phyloP scores from a whole-genome alignment of 2,113 vertebrate species.

The Penelope pileata region DNA sequence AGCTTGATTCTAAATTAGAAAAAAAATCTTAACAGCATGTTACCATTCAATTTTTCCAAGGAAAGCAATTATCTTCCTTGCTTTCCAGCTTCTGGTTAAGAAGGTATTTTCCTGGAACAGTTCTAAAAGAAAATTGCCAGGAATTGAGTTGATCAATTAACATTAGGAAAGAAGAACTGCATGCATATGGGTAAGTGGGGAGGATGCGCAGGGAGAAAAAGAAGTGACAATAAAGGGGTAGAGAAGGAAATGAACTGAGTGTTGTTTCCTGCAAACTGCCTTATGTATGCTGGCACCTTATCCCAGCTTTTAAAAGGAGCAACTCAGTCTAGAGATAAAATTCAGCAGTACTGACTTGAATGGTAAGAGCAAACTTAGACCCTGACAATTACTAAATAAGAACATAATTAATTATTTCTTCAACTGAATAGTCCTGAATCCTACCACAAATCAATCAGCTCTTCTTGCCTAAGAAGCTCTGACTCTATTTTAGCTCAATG shows the following conservation, averaged over 20 bases:
- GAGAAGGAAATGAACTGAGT: neutral
- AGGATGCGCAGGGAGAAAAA: neutral
- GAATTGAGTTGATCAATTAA: neutral
- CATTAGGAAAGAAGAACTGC: neutral
- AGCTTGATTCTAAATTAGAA: neutral
- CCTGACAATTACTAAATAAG: slow-evolving; percentile 83
- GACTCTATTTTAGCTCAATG: slow-evolving; percentile 96
- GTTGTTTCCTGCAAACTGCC: neutral
- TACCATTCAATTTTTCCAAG: neutral
- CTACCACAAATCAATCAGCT: slow-evolving; percentile 91
- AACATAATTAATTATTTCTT: slow-evolving; percentile 92
- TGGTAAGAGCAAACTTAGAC: slow-evolving; percentile 61
- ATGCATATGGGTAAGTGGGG: neutral
- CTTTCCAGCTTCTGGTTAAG: neutral
- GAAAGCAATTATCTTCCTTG: neutral
- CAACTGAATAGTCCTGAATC: slow-evolving; percentile 88
- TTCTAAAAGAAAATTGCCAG: neutral
- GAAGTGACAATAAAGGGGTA: neutral
- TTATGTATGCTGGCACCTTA: neutral
- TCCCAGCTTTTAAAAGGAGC: neutral
- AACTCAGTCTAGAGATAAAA: slow-evolving; percentile 18
- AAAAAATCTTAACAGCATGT: neutral
- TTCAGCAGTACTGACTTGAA: slow-evolving; percentile 28
- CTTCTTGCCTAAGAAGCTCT: slow-evolving; percentile 85
- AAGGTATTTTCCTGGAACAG: neutral